Conservation (phyloP, 2,888 invertebrate species). For the Barypeithes pellucidus region DNA sequence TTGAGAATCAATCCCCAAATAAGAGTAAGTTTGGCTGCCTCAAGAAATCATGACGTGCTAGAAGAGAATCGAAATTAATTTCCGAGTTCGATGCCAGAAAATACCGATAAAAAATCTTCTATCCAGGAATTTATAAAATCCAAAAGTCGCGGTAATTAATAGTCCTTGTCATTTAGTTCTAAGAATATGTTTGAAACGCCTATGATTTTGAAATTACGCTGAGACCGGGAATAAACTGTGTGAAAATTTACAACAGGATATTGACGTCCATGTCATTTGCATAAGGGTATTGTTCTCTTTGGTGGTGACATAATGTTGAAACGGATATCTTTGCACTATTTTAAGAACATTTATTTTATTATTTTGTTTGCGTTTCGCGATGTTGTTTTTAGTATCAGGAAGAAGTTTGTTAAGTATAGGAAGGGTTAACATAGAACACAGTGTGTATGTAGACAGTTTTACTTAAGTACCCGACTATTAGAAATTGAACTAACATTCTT, state of each 20-base stretch:
- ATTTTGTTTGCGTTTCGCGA: neutral
- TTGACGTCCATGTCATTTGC: conserved; percentile 58
- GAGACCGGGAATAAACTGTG: conserved; percentile 57
- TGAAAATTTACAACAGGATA: conserved; percentile 62
- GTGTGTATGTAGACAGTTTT: no score
- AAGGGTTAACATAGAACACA: no score
- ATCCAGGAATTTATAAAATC: no score
- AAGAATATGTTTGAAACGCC: conserved; percentile 19
- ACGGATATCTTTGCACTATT: conserved; percentile 21
- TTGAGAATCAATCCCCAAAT: no score
- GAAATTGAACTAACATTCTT: no score
- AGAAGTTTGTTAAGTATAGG: neutral
- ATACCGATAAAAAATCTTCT: no score
- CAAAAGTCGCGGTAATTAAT: neutral
- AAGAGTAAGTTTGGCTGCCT: no score
- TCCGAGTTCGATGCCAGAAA: no score
- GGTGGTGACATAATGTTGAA: conserved; percentile 48
- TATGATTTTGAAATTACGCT: conserved; percentile 39
- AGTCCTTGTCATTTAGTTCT: neutral
- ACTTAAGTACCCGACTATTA: no score
- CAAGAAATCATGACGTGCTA: no score
- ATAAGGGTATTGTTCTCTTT: conserved; percentile 59
- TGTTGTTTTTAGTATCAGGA: neutral
- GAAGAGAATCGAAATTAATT: no score
- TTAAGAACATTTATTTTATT: conserved; percentile 22